phyloP scores from a whole-genome alignment of 2,797 vertebrate species.

The Limosa lapponica region DNA sequence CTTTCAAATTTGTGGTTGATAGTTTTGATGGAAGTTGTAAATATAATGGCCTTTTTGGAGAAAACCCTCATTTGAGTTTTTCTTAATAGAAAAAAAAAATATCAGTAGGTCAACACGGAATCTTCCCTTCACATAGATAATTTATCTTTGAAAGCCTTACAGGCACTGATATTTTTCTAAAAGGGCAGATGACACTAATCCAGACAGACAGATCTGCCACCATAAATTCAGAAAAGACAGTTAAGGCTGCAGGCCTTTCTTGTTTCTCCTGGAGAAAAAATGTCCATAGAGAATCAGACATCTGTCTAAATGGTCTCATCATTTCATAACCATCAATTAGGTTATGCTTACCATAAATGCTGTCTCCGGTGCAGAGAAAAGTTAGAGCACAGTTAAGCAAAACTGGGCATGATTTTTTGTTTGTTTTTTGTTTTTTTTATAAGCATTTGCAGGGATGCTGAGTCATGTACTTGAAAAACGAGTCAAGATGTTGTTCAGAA shows the following conservation, averaged over 20 bases:
- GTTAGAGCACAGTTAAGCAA: background rate
- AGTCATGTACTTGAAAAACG: background rate
- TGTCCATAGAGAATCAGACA: conserved; percentile 11
- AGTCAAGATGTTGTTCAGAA: background rate
- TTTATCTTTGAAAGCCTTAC: conserved; percentile 28
- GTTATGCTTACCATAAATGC: background rate
- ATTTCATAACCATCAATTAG: background rate
- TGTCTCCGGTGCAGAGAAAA: background rate
- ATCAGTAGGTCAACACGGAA: background rate
- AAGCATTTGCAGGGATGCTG: background rate
- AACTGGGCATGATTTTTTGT: background rate
- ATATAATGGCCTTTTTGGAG: background rate
- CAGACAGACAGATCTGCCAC: conserved; percentile 45
- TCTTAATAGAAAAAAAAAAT: background rate
- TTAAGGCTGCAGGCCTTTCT: conserved; percentile 24
- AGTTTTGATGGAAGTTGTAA: background rate
- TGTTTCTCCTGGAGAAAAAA: conserved; percentile 30
- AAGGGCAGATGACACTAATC: conserved; percentile 47
- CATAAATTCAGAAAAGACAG: conserved; percentile 41
- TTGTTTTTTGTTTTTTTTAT: background rate
- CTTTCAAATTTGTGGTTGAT: background rate
- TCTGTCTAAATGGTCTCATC: conserved; percentile 33
- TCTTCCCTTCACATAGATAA: conserved; percentile 15
- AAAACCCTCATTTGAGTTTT: background rate
- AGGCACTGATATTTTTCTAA: conserved; percentile 8